phyloP scores from a whole-genome alignment of 2,113 vertebrate genomes.

The Tringa solitaria region DNA sequence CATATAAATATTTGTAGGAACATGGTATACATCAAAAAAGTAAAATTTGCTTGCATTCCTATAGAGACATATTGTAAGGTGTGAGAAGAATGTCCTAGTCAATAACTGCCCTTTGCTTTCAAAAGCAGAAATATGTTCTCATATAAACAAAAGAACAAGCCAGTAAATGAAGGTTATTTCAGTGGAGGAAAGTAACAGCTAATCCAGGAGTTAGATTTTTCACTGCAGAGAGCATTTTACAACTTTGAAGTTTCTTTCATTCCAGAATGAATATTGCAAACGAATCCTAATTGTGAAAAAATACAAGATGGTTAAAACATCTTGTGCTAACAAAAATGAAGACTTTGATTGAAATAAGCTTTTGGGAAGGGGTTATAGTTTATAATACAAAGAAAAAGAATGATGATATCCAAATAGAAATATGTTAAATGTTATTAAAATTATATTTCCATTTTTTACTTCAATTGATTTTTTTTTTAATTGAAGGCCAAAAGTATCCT shows the following conservation, averaged over 20 bases:
- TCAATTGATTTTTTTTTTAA: neutral
- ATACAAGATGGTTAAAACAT: neutral
- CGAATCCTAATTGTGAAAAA: neutral
- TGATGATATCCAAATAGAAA: neutral
- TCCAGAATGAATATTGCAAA: neutral
- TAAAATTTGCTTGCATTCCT: neutral
- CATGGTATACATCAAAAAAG: neutral
- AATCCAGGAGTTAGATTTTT: neutral
- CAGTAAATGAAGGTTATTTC: neutral
- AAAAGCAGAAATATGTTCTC: neutral
- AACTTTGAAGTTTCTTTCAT: neutral
- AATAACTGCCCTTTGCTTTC: neutral
- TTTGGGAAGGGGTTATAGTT: neutral
- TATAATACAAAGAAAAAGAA: neutral
- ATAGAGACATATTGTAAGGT: neutral
- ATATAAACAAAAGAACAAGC: neutral
- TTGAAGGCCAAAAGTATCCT: constrained; percentile 7
- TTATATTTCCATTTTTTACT: neutral
- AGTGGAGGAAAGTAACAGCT: neutral
- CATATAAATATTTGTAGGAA: neutral
- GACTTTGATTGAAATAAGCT: neutral
- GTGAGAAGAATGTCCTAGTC: constrained; percentile 1
- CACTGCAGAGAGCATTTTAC: neutral
- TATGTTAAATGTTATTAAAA: neutral
- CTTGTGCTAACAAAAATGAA: neutral